Evolutionary conservation across 2,888 invertebrate species (phyloP), one percentile per base, ranked within the genome.

Genomic region (Esperia sulphurella): DNA sequence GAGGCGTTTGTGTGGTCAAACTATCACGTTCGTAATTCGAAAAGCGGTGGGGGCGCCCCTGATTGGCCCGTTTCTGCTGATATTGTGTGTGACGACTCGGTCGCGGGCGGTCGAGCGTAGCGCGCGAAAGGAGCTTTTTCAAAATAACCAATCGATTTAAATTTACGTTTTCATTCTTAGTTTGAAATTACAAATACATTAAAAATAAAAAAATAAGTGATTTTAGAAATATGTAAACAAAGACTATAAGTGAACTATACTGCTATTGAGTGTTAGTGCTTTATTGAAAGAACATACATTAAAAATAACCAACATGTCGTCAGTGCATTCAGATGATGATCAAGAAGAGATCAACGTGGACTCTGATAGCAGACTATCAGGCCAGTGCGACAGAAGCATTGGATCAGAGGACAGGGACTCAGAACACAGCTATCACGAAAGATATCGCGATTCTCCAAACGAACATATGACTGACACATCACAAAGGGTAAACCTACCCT

Each of bases 261-360:
- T 49, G 49, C 61, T 50, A 33, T 33, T 21, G 21, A 13, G 82
- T 83, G 82, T 54, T 53, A 74, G 83, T 83, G 83, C 63, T 70
- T 40, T 39, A 30, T 47, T 43, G 49, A 58, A 58, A 53, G 52
- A 14, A 49, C 49, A 43, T 50, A 55, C 51, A 52, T 46, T 48
- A 35, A 35, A 35, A 6, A n/a, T 6, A 43, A 79, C 75, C 54
- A 90, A 76, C 54, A 90, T 90, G 90, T 90, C 90, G 55, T 90
- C 90, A 48, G 75, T 88, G 59, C 90, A 90, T 74, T 90, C 91
- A 50, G 92, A 92, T 70, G 92, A 93, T 59, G 93, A 93, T 57
- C 93, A 92, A 66, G 91, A 91, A 57, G 93, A 93, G 81, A 93
- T 93, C 60, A 93, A 93, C 67, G 93, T 93, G 61, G 85, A 92